A percentile compares a stretch with the other conserved stretches of the same genome.
These are phyloP conservation scores for Engraulis encrasicolus DNA, from an alignment of 2,113 vertebrate genomes.

Conservation along the genomic window DNA sequence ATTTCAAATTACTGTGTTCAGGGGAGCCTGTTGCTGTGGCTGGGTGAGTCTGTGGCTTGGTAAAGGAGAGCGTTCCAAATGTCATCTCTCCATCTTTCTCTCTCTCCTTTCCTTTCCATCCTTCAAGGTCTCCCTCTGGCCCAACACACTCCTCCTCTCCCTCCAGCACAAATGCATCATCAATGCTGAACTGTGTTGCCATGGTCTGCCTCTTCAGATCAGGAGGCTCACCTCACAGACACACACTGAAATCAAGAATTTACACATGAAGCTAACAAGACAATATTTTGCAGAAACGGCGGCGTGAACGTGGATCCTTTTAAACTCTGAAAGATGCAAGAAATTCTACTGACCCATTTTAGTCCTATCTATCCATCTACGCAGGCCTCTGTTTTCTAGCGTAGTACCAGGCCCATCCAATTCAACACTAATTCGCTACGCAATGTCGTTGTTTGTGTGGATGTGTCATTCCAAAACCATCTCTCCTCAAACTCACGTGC, in stretches of 20 bases:
- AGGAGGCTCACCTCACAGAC: constrained; percentile 31
- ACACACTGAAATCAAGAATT: constrained; percentile 54
- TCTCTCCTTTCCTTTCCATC: constrained; percentile 65
- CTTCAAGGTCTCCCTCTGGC: constrained; percentile 62
- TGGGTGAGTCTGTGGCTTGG: constrained; percentile 70
- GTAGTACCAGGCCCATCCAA: too few relatives aligned
- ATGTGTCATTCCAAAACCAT: too few relatives aligned
- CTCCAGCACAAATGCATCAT: constrained; percentile 77
- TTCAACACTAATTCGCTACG: too few relatives aligned
- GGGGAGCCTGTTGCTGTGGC: constrained; percentile 50
- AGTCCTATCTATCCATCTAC: too few relatives aligned
- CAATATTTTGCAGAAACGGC: neutral
- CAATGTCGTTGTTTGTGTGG: too few relatives aligned
- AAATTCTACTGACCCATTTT: too few relatives aligned
- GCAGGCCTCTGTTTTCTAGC: too few relatives aligned
- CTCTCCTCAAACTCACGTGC: too few relatives aligned
- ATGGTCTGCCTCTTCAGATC: constrained; percentile 64
- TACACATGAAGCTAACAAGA: neutral
- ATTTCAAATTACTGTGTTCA: constrained; percentile 78
- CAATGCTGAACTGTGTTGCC: constrained; percentile 77
- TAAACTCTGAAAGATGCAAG: too few relatives aligned
- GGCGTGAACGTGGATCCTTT: too few relatives aligned
- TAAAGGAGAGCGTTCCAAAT: constrained; percentile 74
- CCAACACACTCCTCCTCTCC: constrained; percentile 72
- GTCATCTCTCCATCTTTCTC: constrained; percentile 76